Evolutionary conservation across 92 coral and sea anemone species (phyloP), one percentile per base, ranked within the genome.

Genomic region (Epizoanthus fatuus): DNA sequence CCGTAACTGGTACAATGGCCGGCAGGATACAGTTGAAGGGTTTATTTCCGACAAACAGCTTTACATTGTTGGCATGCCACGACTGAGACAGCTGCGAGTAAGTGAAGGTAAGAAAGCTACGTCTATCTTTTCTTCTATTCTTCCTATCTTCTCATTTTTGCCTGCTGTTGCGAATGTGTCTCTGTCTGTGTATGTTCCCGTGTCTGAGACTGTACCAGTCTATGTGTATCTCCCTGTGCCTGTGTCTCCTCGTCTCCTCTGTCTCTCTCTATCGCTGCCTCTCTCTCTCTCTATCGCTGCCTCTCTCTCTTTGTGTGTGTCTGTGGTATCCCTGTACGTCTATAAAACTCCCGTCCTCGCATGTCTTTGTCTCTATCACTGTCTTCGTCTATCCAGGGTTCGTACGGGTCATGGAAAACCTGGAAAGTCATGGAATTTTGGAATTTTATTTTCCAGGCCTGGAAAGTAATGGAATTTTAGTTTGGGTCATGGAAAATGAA

Each of bases 61-160:
- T 63, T 93, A 84, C 72, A 72, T 93, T 22, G 85, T 93, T 65
- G 96, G 96, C 5, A 90, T 93, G 93, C 96, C 96, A 22, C 90
- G 96, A 13, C 75, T 93, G 1, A 64, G 96, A 60, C 96, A 90
- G 83, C 92, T 83, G 42, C 69, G 96, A 59, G 90, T 85, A 19
- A 82, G 84, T 64, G 84, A 73, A 83, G 93, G 96, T 93, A 93
- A 4, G 81, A 15, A 9, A 25, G 3, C 10, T 2, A 5, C 37
- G 9, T 4, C 29, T 39, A 4, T 0, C 11, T 42, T 16, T 42
- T 12, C 25, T 14, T 9, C 4, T 44, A 4, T 70, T 4, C 15
- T 63, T 53, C 5, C 54, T 57, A 37, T 2, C 35, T 70, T 70
- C 13, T 16, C 49, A 44, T 29, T n/a, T 59, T 17, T 59, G 5